Evolutionary conservation across 2,888 invertebrate species (phyloP).

Genomic region (Megastigmus dorsalis): DNA sequence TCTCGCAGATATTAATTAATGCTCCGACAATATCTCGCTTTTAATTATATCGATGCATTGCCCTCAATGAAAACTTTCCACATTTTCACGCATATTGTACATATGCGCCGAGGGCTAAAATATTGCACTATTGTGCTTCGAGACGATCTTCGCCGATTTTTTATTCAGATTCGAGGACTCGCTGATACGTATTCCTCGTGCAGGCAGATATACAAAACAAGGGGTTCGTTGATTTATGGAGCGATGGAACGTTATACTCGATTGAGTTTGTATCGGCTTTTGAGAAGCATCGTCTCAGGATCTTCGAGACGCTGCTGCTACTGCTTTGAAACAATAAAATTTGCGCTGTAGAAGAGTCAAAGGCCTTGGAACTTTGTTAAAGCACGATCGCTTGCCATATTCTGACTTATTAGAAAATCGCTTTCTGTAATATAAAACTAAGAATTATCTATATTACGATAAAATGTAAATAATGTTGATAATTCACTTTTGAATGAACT

Average conservation of each 20-base stretch:
- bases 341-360: too few relatives aligned
- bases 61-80: slow-evolving; percentile 66
- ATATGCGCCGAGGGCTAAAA: too few relatives aligned
- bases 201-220: slow-evolving; percentile 24
- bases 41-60: slow-evolving; percentile 67
- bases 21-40: slow-evolving; percentile 56
- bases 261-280: neutral
- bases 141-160: slow-evolving; percentile 21
- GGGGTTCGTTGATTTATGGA: slow-evolving; percentile 29
- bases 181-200: neutral
- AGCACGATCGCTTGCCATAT: too few relatives aligned
- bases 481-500: too few relatives aligned
- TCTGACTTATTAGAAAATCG: too few relatives aligned
- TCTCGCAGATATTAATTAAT: slow-evolving; percentile 62
- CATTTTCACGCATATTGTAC: slow-evolving; percentile 42
- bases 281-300: neutral
- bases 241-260: neutral
- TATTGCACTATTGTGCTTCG: neutral
- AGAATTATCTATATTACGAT: too few relatives aligned
- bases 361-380: too few relatives aligned
- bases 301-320: neutral
- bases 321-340: neutral
- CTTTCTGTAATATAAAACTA: too few relatives aligned
- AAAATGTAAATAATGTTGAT: too few relatives aligned
- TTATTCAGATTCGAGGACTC: neutral